Conservation (phyloP, 2,113 vertebrate species). For the Lepus timidus region DNA sequence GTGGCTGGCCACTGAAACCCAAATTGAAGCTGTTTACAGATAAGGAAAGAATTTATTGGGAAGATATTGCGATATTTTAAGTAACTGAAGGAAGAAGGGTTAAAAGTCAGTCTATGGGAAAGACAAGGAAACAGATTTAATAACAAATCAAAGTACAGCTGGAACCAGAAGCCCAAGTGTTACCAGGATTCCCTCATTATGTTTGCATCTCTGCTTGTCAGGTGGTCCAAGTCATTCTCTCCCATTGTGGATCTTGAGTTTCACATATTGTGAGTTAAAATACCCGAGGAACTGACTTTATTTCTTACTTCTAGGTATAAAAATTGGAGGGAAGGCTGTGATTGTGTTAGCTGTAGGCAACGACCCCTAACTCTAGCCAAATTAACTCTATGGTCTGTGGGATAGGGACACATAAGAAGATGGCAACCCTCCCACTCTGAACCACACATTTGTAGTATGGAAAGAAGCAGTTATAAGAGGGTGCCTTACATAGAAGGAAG, state of each 20-base stretch:
- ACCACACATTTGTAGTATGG: not conserved
- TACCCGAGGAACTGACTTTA: not conserved
- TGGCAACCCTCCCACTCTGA: not conserved
- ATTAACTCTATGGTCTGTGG: not conserved
- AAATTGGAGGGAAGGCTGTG: not conserved
- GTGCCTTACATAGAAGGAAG: not conserved
- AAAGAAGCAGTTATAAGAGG: not conserved
- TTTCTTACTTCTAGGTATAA: not conserved
- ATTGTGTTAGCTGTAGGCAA: not conserved
- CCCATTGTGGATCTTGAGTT: not conserved
- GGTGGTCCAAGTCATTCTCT: not conserved
- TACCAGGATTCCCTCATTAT: not conserved
- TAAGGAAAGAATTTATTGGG: not conserved
- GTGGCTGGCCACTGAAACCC: not conserved
- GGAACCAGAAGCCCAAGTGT: not conserved
- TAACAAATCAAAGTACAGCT: slow-evolving; percentile 16
- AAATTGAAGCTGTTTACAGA: slow-evolving; percentile 32
- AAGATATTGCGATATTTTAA: slow-evolving; percentile 24
- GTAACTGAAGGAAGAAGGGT: not conserved
- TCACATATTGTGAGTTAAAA: not conserved
- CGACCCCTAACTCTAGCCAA: not conserved
- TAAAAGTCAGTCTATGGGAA: not conserved
- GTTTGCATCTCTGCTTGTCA: not conserved
- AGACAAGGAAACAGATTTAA: slow-evolving; percentile 17
- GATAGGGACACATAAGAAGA: not conserved